Evolutionary conservation across 1,140 invertebrate genomes (phyloP).

Genomic region (Drosophila nigrodunni): DNA sequence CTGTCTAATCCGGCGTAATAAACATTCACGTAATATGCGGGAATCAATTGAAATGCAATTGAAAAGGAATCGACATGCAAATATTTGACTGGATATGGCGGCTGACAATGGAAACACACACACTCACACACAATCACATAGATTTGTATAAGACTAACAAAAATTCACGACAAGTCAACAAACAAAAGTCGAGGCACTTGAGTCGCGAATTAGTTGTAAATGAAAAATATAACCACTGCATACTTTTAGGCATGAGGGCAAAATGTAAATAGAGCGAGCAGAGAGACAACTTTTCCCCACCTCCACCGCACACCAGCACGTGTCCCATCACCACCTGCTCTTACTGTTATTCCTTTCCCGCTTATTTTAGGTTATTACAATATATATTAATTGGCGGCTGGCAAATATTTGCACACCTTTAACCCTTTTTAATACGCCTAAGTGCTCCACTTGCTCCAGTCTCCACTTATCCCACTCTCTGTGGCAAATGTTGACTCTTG

Average conservation of each 20-base stretch:
- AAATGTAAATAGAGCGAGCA: slow-evolving; percentile 51
- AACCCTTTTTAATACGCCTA: slow-evolving; percentile 79
- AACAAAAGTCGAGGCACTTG: slow-evolving; percentile 47
- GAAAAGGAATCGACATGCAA: slow-evolving; percentile 73
- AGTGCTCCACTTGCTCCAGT: slow-evolving; percentile 53
- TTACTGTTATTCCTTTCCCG: background rate
- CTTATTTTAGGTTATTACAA: slow-evolving; percentile 65
- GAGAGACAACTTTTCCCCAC: no score
- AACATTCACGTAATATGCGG: slow-evolving; percentile 74
- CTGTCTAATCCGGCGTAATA: slow-evolving; percentile 82
- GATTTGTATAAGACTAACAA: slow-evolving; percentile 15
- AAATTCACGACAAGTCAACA: slow-evolving; percentile 41
- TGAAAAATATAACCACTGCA: slow-evolving; percentile 40
- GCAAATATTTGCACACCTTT: slow-evolving; percentile 80
- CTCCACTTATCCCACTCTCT: background rate
- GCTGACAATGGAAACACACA: slow-evolving; percentile 49
- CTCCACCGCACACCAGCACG: slow-evolving; percentile 37
- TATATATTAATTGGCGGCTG: slow-evolving; percentile 75
- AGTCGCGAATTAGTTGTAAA: slow-evolving; percentile 56
- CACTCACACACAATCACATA: slow-evolving; percentile 2
- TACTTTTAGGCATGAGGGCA: slow-evolving; percentile 61
- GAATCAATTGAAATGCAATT: slow-evolving; percentile 81
- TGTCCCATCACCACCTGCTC: slow-evolving; percentile 33
- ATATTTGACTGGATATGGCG: slow-evolving; percentile 71
- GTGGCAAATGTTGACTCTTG: slow-evolving; percentile 33